These are phyloP conservation scores for Graphium colonna DNA, from an alignment of 2,888 invertebrate species.

Conservation along the genomic window DNA sequence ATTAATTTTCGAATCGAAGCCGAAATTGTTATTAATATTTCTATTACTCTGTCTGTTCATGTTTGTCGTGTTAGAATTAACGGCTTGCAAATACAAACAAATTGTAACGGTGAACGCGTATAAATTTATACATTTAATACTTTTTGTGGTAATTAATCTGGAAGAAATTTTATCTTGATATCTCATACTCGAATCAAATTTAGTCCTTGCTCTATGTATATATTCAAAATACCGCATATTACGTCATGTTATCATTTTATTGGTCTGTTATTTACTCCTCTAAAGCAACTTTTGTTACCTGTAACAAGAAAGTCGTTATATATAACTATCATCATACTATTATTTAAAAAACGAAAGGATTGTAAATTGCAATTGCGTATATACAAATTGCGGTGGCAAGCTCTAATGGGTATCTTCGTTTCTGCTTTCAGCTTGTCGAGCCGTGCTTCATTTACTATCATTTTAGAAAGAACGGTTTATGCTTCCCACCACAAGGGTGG, in stretches of 20 bases:
- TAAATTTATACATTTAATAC: constrained; percentile 51
- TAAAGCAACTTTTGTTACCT: constrained; percentile 45
- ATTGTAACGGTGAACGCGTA: constrained; percentile 52
- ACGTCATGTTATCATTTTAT: constrained; percentile 68
- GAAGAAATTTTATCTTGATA: constrained; percentile 38
- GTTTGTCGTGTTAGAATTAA: constrained; percentile 69
- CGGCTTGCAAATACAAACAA: constrained; percentile 51
- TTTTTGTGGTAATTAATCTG: constrained; percentile 38
- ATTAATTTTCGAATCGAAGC: constrained; percentile 41
- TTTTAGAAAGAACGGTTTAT: no score
- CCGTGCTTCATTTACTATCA: no score
- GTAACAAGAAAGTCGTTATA: constrained; percentile 62
- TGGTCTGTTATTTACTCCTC: constrained; percentile 36
- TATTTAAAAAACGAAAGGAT: no score
- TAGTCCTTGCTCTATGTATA: constrained; percentile 51
- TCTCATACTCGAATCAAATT: constrained; percentile 53
- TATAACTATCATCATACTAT: no score
- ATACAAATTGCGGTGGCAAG: no score
- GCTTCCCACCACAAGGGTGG: no score
- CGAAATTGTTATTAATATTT: constrained; percentile 37
- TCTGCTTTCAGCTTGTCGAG: no score
- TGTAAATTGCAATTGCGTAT: no score
- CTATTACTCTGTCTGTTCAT: constrained; percentile 57
- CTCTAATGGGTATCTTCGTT: no score
- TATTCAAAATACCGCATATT: constrained; percentile 56